Base-by-base conservation (phyloP, 2,113 vertebrate species). In the Pedetes capensis region DNA sequence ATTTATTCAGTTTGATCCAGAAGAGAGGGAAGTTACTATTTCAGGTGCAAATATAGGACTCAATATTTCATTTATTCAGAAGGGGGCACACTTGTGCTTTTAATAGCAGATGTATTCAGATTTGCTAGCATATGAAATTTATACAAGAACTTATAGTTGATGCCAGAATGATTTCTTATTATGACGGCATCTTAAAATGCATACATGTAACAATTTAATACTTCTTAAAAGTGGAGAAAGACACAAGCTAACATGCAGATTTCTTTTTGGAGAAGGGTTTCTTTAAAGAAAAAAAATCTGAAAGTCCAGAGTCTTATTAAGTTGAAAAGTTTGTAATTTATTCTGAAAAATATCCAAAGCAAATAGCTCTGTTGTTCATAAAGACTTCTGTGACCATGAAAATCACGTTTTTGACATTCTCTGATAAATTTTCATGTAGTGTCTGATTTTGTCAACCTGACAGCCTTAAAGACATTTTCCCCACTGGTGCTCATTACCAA, bases 41-140 rank as follows among this genome's bases (percentile, higher is more conserved):
- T 91, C 68, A 97, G 93, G 87, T 68, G 13, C 42, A 91, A 76
- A 93, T 83, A 81, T 57, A 96, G 82, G 25, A 69, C 94, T 96
- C 95, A 96, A 74, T 98, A 97, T 96, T 96, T 92, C 68, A 69
- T 97, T 98, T 97, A 96, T 98, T 98, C 98, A 98, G 97, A 97
- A 98, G 97, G 96, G 97, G 97, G 96, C 96, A 96, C 83, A 95
- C 96, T 97, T 98, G 97, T 98, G 92, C 97, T 97, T 96, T 95
- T 98, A 91, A 96, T 96, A 97, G 84, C 87, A 96, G 71, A 97
- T 91, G 44, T 89, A 97, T 96, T 97, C 95, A 88, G 59, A 97
- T 91, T 75, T 79, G 18, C 72, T 95, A 75, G 61, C 87, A 44
- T 91, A 34, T 76, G 17, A 68, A 75, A 89, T 93, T 68, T 74